Evolutionary conservation across 2,888 invertebrate genomes (phyloP), one percentile per base, ranked within the genome.

Genomic region (Tenthredo distinguenda): DNA sequence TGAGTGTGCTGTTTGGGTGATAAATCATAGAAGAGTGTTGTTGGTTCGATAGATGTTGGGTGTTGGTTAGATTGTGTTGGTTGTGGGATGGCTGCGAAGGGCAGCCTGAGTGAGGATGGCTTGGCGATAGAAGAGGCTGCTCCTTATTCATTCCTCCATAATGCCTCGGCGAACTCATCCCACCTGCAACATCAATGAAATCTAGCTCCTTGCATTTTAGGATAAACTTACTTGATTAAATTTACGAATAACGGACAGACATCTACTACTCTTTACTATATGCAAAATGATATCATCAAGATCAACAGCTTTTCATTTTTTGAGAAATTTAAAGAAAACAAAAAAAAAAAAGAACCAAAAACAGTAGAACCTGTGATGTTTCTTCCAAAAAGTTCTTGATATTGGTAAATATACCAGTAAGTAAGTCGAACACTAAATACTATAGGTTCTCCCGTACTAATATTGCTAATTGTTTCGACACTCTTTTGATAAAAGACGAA

Each of bases 111-210:
- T 94, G 91, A 95, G 95, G 94, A 95, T 95, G 94, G 95, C 95
- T 91, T 95, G 94, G 92, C 95, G 95, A 93, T 93, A 95, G 91
- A 89, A 93, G 90, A 88, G 93, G 91, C 71, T 83, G 83, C 87
- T 93, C 93, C 91, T 93, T 93, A 90, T 91, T 92, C 88, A 94
- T 93, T 93, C 94, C 94, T 91, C 94, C 94, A 92, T 94, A 95
- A 92, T 95, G 94, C 93, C 95, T 94, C 92, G 95, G 95, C 90
- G 95, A 95, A 92, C 94, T 94, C 92, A 95, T 94, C 92, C 95
- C 95, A 95, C 95, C 95, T 95, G 95, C 91, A 95, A 95, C 94
- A 95, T 92, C 88, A 81, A 87, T 62, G 79, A 47, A 86, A 87
- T 90, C 90, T 88, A 89, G 89, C 89, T 87, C 86, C 86, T 85